Percentiles rank a stretch among this genome's conserved stretches.
phyloP scores from a whole-genome alignment of 2,113 vertebrate species.

The Zosterops pallidus region DNA sequence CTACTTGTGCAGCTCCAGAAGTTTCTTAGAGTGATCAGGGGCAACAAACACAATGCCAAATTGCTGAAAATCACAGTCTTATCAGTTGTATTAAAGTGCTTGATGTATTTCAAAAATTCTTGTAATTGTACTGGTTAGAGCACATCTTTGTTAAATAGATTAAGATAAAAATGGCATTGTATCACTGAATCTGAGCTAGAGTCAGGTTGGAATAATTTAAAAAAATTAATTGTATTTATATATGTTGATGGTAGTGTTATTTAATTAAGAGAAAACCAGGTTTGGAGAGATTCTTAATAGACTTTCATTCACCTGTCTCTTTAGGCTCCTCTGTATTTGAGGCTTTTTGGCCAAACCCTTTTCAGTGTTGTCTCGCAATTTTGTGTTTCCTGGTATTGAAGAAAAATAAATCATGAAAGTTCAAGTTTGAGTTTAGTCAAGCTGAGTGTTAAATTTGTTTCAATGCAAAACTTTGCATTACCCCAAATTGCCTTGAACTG shows the following conservation, averaged over 20 bases:
- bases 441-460: neutral
- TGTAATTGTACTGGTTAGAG: neutral
- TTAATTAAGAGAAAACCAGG: neutral
- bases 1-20: neutral
- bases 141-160: neutral
- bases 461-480: neutral
- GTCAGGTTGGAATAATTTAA: neutral
- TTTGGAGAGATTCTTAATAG: neutral
- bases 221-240: neutral
- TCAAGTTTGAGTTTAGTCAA: neutral
- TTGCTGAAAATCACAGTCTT: neutral
- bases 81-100: neutral
- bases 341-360: neutral
- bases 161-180: neutral
- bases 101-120: neutral
- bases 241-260: neutral
- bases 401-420: neutral
- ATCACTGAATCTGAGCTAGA: neutral
- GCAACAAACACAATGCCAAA: neutral
- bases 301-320: neutral
- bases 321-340: neutral
- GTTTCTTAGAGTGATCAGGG: neutral
- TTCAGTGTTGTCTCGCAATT: neutral
- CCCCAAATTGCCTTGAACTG: neutral
- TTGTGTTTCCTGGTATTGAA: neutral